Base-by-base conservation (phyloP, 2,888 invertebrate genomes). In the Lumbricus terrestris region DNA sequence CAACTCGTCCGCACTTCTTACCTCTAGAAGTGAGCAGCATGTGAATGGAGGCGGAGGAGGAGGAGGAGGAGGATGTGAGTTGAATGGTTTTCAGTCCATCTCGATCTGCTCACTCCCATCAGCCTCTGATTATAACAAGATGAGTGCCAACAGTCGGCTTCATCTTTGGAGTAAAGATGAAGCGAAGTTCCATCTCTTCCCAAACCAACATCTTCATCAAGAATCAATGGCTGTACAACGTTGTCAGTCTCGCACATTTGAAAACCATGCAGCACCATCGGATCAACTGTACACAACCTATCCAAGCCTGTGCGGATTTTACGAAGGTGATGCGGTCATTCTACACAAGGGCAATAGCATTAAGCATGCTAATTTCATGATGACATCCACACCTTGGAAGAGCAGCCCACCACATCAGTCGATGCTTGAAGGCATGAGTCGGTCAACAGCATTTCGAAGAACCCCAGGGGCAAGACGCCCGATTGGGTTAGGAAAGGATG, bases 401-500 rank as follows among this genome's bases (percentile, higher is more conserved):
- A 35, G 20, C 34, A 85, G 85, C 85, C 85, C 85, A 34, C 37
- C 33, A 18, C 35, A 85, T 34, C 34, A 33, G 85, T 85, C 85
- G 0, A 23, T 23, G 35, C 37, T 85, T 34, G 85, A 85, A 34
- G 37, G n/a, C 34, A 18, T 37, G 16, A 85, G 37, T 85, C 85
- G 83, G 23, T 37, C 82, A n/a, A 20, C 88, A 34, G 89, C 54
- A n/a, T 92, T 92, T 89, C 90, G 92, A 18, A 69, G 91, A n/a
- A 92, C 92, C 38, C 92, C 92, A 33, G 92, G 92, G 23, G 92
- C 92, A 34, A 90, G 90, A 29, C 85, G 92, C 5, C 92, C 92
- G 2, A 42, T 54, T 23, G 69, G 69, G 4, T n/a, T 69, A 23
- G 89, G 54, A 29, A 42, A 37, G 29, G 83, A 90, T n/a, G 85